These are phyloP conservation scores for Gobio gobio DNA, from an alignment of 2,113 vertebrate genomes.

Conservation along the genomic window DNA sequence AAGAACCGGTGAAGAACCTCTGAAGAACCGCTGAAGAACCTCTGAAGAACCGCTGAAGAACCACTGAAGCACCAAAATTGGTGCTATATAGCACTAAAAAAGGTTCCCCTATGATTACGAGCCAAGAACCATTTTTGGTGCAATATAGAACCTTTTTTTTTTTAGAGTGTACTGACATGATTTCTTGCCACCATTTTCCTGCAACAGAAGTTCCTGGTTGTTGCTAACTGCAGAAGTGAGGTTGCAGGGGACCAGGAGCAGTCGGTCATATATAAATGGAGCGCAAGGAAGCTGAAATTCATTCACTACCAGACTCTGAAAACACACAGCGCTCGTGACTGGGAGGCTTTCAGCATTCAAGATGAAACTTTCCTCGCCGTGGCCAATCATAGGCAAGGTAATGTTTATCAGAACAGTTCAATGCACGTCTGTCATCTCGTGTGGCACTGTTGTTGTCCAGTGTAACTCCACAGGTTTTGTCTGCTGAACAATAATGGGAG, in stretches of 20 bases:
- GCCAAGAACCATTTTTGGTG: no score
- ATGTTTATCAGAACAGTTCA: not conserved
- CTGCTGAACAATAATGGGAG: conserved; percentile 1
- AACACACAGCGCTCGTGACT: conserved; percentile 91
- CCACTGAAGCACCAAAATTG: no score
- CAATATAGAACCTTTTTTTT: no score
- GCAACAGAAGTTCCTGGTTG: conserved; percentile 64
- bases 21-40: no score
- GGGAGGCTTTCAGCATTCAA: conserved; percentile 90
- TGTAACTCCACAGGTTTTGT: conserved; percentile 12
- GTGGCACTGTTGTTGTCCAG: conserved; percentile 5
- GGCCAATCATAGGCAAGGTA: conserved; percentile 96
- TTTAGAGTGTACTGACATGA: no score
- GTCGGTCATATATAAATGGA: conserved; percentile 88
- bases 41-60: no score
- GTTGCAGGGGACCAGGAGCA: conserved; percentile 75
- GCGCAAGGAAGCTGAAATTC: conserved; percentile 78
- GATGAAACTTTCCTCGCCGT: conserved; percentile 89
- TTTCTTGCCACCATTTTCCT: not conserved
- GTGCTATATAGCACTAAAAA: no score
- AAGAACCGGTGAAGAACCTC: no score
- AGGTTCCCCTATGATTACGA: no score
- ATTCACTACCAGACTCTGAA: conserved; percentile 81
- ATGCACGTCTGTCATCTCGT: conserved; percentile 3
- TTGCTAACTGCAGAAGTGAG: conserved; percentile 69